These are phyloP conservation scores for Coronaproctus castanopsis DNA, from an alignment of 2,888 invertebrate species.

Conservation along the genomic window DNA sequence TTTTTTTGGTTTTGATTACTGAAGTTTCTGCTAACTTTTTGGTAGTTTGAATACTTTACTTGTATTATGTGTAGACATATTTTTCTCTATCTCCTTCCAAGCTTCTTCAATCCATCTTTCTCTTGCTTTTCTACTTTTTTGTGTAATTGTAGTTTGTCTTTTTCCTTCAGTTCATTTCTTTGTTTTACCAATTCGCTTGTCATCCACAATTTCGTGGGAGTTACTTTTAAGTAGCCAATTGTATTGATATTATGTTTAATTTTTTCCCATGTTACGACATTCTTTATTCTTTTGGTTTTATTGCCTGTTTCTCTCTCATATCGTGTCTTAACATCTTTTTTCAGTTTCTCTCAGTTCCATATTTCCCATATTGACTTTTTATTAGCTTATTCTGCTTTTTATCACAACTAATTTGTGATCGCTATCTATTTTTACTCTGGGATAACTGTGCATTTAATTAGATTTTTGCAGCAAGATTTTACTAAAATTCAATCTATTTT, in stretches of 20 bases:
- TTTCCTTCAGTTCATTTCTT: neutral
- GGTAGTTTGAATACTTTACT: neutral
- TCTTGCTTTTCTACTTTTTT: neutral
- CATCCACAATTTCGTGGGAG: neutral
- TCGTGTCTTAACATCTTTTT: neutral
- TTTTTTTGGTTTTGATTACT: neutral
- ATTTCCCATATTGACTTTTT: neutral
- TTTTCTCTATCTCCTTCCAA: neutral
- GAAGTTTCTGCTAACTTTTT: neutral
- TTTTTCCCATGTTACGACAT: neutral
- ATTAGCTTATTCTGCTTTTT: neutral
- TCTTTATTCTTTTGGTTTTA: constrained; percentile 2
- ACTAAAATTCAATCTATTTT: neutral
- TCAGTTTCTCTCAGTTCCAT: neutral
- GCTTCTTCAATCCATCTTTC: neutral
- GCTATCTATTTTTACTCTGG: neutral
- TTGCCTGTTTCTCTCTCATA: neutral
- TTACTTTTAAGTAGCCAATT: neutral
- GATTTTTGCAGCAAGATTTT: neutral
- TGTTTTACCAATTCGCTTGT: neutral
- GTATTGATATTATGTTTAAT: constrained; percentile 2
- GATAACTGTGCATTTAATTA: neutral
- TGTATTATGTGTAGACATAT: neutral
- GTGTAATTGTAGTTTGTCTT: neutral
- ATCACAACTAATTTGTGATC: neutral